These are phyloP conservation scores for Formica aserva DNA, from an alignment of 2,888 invertebrate genomes.

Conservation along the genomic window DNA sequence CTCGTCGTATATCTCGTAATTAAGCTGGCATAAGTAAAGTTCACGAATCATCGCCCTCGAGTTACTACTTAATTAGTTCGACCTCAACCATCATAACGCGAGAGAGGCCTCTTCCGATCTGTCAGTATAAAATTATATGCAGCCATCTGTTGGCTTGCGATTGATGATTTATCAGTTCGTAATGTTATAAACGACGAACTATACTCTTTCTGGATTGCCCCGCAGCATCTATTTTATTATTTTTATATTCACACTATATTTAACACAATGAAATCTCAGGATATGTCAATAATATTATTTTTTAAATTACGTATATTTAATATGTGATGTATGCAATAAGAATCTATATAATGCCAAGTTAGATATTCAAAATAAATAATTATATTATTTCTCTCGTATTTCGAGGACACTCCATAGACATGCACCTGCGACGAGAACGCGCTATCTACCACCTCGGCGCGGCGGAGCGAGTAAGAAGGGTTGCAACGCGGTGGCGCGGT, in stretches of 20 bases:
- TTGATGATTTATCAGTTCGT: constrained; percentile 37
- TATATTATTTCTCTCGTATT: constrained; percentile 17
- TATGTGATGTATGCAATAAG: not conserved
- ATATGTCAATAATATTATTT: not conserved
- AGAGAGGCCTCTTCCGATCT: constrained; percentile 18
- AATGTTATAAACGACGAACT: constrained; percentile 16
- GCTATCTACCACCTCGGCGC: constrained; percentile 52
- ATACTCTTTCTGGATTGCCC: not conserved
- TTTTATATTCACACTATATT: not conserved
- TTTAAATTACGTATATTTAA: not conserved
- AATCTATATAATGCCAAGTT: not conserved
- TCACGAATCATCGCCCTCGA: constrained; percentile 51
- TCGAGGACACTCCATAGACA: constrained; percentile 66
- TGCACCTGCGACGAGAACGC: constrained; percentile 66
- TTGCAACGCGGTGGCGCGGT: constrained; percentile 50
- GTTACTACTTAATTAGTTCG: constrained; percentile 55
- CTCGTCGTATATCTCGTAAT: constrained; percentile 68
- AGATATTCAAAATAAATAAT: not conserved
- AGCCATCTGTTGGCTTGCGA: constrained; percentile 39
- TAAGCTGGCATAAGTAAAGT: constrained; percentile 52
- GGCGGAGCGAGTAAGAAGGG: constrained; percentile 58
- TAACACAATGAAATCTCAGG: not conserved
- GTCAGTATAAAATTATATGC: constrained; percentile 43
- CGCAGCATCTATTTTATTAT: constrained; percentile 5
- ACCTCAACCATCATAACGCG: constrained; percentile 22